phyloP scores from a whole-genome alignment of 2,113 vertebrate species.

The Scolopax mira region DNA sequence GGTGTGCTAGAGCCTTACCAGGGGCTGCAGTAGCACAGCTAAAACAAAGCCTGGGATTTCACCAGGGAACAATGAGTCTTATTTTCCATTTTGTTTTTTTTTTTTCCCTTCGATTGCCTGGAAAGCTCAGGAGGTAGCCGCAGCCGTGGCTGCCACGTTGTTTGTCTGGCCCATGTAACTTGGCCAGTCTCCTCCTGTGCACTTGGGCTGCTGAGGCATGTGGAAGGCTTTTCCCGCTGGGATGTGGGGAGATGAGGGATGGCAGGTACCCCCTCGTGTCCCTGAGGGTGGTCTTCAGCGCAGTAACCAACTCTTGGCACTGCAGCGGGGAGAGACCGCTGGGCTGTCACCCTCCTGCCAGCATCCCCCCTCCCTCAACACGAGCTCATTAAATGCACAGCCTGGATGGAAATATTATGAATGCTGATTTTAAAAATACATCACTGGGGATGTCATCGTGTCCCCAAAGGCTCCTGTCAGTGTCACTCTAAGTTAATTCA shows the following conservation, averaged over 20 bases:
- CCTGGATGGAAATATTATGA: neutral
- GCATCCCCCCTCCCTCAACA: neutral
- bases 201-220: neutral
- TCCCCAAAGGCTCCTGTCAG: neutral
- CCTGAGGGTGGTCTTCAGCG: neutral
- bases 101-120: neutral
- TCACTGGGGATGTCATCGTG: neutral
- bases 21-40: neutral
- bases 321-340: neutral
- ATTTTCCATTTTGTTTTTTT: neutral
- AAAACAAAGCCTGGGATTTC: neutral
- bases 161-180: neutral
- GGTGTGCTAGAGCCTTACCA: neutral
- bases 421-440: neutral
- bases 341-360: neutral
- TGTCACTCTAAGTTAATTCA: neutral
- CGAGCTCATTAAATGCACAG: neutral
- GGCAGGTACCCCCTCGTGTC: neutral
- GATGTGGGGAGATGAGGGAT: accelerated
- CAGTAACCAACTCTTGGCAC: neutral
- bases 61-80: neutral
- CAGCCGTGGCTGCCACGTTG: neutral
- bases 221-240: neutral
- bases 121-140: neutral
- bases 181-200: accelerated